Percentiles rank a stretch among this genome's conserved stretches.
Conservation (phyloP, 1,140 invertebrate species). For the Hycleus phaleratus region DNA sequence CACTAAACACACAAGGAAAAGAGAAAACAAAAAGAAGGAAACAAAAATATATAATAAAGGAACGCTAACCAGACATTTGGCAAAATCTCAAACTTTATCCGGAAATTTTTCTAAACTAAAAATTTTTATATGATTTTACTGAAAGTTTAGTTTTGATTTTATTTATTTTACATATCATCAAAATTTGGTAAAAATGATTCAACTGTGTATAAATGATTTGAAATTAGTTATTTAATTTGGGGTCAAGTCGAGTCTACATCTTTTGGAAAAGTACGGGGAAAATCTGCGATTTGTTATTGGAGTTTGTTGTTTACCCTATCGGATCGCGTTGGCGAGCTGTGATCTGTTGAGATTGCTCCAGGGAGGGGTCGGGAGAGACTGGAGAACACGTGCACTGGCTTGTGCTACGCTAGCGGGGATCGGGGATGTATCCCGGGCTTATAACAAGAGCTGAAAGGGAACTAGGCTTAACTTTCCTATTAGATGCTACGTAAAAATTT, state of each 20-base stretch:
- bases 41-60: too few species aligned
- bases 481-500: background rate
- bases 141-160: too few species aligned
- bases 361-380: slow-evolving; percentile 12
- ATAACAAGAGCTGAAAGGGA: slow-evolving; percentile 6
- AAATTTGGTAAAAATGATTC: too few species aligned
- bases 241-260: background rate
- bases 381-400: slow-evolving; percentile 22
- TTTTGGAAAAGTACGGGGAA: slow-evolving; percentile 5
- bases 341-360: slow-evolving; percentile 14
- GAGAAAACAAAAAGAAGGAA: too few species aligned
- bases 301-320: slow-evolving; percentile 16
- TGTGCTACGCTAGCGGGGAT: slow-evolving; percentile 8
- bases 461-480: slow-evolving; percentile 9
- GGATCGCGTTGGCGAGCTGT: slow-evolving; percentile 12
- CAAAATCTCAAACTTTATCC: too few species aligned
- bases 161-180: too few species aligned
- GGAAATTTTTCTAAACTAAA: too few species aligned
- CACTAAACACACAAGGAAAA: too few species aligned
- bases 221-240: too few species aligned
- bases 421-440: slow-evolving; percentile 9
- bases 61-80: too few species aligned
- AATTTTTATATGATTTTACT: too few species aligned
- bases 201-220: too few species aligned
- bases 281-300: slow-evolving; percentile 16